Conservation (phyloP, 2,797 vertebrate genomes). For the Labeo calbasu region DNA sequence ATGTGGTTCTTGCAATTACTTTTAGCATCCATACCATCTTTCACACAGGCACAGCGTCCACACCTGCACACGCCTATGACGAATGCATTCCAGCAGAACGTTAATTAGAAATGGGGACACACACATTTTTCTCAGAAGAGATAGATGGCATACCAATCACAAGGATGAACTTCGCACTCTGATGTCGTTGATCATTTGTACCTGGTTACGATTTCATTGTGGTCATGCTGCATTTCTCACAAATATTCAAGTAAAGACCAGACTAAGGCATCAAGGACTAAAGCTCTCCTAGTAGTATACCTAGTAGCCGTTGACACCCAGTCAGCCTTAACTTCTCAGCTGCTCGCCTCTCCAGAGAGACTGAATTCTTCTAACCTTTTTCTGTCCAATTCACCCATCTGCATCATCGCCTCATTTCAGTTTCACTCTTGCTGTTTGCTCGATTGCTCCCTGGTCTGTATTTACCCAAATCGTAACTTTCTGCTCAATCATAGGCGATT, state of each 20-base stretch:
- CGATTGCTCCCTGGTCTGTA: neutral
- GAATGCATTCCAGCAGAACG: constrained; percentile 17
- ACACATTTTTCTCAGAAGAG: constrained; percentile 2
- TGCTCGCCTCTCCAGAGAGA: constrained; percentile 10
- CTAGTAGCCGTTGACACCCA: constrained; percentile 20
- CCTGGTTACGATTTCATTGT: constrained; percentile 8
- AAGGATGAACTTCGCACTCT: constrained; percentile 6
- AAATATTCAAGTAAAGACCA: constrained; percentile 63
- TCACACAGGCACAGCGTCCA: constrained; percentile 21
- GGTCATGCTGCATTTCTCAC: constrained; percentile 34
- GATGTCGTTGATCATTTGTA: constrained; percentile 12
- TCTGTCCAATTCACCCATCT: neutral
- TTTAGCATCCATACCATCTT: constrained; percentile 28
- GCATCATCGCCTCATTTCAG: constrained; percentile 5
- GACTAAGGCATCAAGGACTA: constrained; percentile 60
- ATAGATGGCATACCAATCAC: constrained; percentile 16
- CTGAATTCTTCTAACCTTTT: neutral
- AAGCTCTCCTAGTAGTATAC: constrained; percentile 28
- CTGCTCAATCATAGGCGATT: neutral
- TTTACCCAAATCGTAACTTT: constrained; percentile 6
- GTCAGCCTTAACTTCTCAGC: neutral
- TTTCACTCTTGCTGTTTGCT: neutral
- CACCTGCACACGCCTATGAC: neutral
- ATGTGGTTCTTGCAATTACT: constrained; percentile 22
- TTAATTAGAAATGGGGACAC: neutral